Evolutionary conservation across 2,797 vertebrate species (phyloP).

Genomic region (Echeneis naucrates): DNA sequence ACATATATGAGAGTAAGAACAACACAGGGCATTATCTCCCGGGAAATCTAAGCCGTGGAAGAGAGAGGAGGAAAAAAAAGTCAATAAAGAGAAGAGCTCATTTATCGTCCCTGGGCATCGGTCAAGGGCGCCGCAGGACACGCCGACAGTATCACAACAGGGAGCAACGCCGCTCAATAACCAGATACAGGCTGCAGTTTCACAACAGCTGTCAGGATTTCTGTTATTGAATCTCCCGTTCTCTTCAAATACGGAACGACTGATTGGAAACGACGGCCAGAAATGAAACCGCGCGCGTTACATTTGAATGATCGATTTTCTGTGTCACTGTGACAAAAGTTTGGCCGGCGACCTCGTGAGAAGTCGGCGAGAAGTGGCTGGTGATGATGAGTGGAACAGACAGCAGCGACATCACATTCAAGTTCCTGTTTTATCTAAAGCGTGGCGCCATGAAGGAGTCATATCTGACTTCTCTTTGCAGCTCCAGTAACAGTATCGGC

Average conservation of each 20-base stretch:
- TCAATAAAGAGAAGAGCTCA: slow-evolving; percentile 41
- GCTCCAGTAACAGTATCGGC: no score
- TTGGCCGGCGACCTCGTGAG: no score
- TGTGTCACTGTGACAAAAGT: neutral
- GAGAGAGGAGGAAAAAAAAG: neutral
- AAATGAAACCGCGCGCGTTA: neutral
- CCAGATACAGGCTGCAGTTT: neutral
- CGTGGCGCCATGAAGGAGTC: no score
- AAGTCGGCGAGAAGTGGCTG: no score
- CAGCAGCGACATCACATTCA: no score
- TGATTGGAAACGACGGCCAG: no score
- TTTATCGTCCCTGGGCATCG: slow-evolving; percentile 13
- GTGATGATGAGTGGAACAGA: no score
- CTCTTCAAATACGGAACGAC: no score
- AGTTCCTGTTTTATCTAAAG: no score
- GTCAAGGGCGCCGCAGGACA: slow-evolving; percentile 26
- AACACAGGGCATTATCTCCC: neutral
- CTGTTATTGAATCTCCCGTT: no score
- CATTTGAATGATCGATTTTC: neutral
- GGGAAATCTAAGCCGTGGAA: slow-evolving; percentile 17
- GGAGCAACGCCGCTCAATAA: neutral
- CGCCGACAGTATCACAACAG: neutral
- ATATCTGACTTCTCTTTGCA: no score
- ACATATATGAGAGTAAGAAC: neutral
- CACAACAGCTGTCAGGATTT: neutral